These are phyloP conservation scores for Muraenolepis orangiensis DNA, from an alignment of 2,797 vertebrate species.

Conservation along the genomic window DNA sequence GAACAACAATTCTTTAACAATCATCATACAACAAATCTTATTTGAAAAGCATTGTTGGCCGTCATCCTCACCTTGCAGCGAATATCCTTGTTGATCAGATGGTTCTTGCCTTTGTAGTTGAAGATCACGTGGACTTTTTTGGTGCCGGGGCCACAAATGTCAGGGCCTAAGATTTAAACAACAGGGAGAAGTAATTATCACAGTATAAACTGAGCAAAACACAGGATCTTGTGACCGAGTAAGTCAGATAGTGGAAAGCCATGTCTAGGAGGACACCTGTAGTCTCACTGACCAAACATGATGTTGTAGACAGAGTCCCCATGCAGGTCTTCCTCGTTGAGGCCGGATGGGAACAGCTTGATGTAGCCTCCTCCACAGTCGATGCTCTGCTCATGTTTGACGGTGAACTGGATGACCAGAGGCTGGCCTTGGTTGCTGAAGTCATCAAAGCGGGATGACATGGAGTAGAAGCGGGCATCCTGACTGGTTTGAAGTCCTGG, in stretches of 20 bases:
- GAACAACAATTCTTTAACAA: neutral
- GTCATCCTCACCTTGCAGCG: slow-evolving; percentile 77
- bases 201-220: neutral
- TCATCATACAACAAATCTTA: neutral
- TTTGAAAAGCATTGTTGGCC: neutral
- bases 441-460: slow-evolving; percentile 77
- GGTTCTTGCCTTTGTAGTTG: slow-evolving; percentile 84
- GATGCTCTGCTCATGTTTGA: slow-evolving; percentile 83
- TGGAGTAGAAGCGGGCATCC: slow-evolving; percentile 76
- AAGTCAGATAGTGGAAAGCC: neutral
- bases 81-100: slow-evolving; percentile 84
- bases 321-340: slow-evolving; percentile 78
- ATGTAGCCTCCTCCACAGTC: slow-evolving; percentile 81
- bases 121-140: slow-evolving; percentile 88
- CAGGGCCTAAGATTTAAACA: slow-evolving; percentile 74
- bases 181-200: neutral
- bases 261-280: neutral
- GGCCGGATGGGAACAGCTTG: slow-evolving; percentile 79
- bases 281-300: slow-evolving; percentile 69
- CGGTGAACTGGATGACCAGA: slow-evolving; percentile 77
- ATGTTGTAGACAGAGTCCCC: slow-evolving; percentile 80
- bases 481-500: slow-evolving; percentile 80
- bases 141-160: slow-evolving; percentile 87
- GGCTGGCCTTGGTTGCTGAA: slow-evolving; percentile 78
- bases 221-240: neutral